Evolutionary conservation across 2,113 vertebrate genomes (phyloP).

Genomic region (Bubo blakistoni): DNA sequence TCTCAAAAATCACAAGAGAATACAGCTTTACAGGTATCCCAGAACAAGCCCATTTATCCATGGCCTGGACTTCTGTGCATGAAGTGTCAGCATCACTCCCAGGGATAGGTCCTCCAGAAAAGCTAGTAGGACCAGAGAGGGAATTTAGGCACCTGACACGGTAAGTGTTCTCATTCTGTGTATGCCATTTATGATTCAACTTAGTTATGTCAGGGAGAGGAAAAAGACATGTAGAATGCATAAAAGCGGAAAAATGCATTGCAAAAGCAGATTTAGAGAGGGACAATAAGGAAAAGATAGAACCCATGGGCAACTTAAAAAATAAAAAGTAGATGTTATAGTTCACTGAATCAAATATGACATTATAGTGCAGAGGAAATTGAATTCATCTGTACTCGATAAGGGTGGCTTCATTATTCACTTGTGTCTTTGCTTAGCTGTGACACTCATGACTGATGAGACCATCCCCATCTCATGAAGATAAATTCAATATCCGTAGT

Average conservation of each 20-base stretch:
- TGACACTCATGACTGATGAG: conserved; percentile 72
- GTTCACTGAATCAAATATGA: conserved; percentile 74
- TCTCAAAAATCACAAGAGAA: not conserved
- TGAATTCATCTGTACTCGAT: conserved; percentile 73
- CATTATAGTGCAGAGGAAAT: conserved; percentile 74
- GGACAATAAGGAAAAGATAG: conserved; percentile 57
- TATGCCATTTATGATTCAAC: not conserved
- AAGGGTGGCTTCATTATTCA: conserved; percentile 73
- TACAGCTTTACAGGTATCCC: not conserved
- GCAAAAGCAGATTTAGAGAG: conserved; percentile 43
- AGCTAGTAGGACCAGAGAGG: not conserved
- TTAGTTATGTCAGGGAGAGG: conserved; percentile 25
- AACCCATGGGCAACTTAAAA: conserved; percentile 71
- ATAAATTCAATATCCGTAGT: conserved; percentile 69
- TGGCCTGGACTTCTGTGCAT: not conserved
- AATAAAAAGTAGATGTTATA: conserved; percentile 74
- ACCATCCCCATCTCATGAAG: conserved; percentile 70
- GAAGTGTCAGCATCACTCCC: not conserved
- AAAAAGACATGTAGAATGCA: conserved; percentile 36
- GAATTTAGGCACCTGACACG: not conserved
- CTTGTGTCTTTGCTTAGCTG: conserved; percentile 54
- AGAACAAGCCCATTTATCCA: not conserved
- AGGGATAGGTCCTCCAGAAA: not conserved
- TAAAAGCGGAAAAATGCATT: conserved; percentile 65
- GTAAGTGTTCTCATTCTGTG: conserved; percentile 27